These are phyloP conservation scores for Tachycineta bicolor DNA, from an alignment of 2,113 vertebrate genomes.

Conservation along the genomic window DNA sequence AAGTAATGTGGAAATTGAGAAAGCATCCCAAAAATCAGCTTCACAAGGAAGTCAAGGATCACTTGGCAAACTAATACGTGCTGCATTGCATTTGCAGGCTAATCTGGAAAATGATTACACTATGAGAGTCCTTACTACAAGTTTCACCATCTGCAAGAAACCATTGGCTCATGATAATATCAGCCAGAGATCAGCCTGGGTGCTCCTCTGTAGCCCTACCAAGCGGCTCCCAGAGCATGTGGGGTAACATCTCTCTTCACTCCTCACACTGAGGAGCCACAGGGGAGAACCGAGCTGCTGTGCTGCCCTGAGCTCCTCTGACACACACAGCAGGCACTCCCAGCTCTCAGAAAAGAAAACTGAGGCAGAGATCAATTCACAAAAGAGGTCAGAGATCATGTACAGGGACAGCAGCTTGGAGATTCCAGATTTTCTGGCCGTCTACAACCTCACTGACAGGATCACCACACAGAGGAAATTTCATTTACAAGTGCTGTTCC, in stretches of 20 bases:
- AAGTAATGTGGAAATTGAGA: not conserved
- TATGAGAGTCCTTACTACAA: not conserved
- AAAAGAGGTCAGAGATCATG: not conserved
- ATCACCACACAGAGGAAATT: not conserved
- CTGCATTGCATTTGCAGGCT: not conserved
- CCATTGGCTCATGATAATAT: not conserved
- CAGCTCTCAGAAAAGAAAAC: not conserved
- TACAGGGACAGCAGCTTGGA: not conserved
- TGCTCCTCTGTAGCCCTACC: not conserved
- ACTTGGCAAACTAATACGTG: not conserved
- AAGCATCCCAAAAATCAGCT: not conserved
- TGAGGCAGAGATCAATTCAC: not conserved
- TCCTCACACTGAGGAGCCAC: not conserved
- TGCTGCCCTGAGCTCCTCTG: not conserved
- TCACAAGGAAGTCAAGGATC: not conserved
- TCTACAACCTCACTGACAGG: not conserved
- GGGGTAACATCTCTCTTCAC: not conserved
- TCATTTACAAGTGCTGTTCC: not conserved
- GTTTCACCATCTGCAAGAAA: not conserved
- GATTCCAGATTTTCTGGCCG: not conserved
- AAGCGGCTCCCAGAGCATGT: accelerated
- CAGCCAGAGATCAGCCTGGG: not conserved
- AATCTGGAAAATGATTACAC: not conserved
- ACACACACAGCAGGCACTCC: not conserved
- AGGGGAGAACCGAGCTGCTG: not conserved